phyloP scores from a whole-genome alignment of 2,888 invertebrate species.

The Andrena dorsata region DNA sequence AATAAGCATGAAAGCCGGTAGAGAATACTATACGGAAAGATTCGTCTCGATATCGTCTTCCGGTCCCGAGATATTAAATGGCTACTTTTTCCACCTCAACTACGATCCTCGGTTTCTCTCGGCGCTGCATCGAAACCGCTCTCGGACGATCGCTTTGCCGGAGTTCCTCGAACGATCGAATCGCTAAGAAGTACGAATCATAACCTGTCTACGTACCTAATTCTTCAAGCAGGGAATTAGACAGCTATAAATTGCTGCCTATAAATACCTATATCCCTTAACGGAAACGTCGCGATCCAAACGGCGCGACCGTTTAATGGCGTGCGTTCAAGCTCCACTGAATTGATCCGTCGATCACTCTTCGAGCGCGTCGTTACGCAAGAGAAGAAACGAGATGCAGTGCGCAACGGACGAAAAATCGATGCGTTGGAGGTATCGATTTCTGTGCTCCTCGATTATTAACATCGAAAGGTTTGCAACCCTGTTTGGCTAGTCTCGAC shows the following conservation, averaged over 20 bases:
- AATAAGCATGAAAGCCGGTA: slow-evolving; percentile 74
- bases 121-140: slow-evolving; percentile 30
- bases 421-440: slow-evolving; percentile 4
- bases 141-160: slow-evolving; percentile 6
- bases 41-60: slow-evolving; percentile 58
- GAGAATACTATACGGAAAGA: slow-evolving; percentile 60
- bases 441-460: not conserved
- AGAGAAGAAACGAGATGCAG: not conserved
- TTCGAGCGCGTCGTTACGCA: not conserved
- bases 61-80: slow-evolving; percentile 71
- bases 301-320: not conserved
- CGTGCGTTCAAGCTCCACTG: no score
- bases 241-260: not conserved
- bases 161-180: not conserved
- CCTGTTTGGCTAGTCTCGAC: not conserved
- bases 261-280: not conserved
- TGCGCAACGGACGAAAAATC: slow-evolving; percentile 1
- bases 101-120: slow-evolving; percentile 3
- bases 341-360: slow-evolving; percentile 16
- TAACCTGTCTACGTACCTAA: not conserved
- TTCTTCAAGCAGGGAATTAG: not conserved
- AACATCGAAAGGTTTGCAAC: not conserved
- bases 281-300: not conserved
- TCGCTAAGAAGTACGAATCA: not conserved
- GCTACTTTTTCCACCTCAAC: slow-evolving; percentile 67